Conservation (phyloP, 2,113 vertebrate species). For the Rutilus rutilus region DNA sequence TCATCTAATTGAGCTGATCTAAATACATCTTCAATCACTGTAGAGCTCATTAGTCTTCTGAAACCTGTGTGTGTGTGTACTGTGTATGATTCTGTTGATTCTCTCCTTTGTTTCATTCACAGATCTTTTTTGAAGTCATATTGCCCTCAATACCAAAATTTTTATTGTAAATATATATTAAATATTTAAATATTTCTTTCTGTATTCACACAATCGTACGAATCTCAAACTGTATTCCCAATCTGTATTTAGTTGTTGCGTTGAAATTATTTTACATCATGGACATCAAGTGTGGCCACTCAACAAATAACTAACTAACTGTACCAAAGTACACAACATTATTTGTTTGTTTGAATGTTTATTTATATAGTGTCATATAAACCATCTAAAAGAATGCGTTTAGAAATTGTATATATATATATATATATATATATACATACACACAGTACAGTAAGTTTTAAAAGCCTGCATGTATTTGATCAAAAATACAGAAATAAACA, state of each 20-base stretch:
- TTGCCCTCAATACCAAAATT: background rate
- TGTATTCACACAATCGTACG: background rate
- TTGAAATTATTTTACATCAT: too few species aligned
- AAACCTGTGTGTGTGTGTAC: background rate
- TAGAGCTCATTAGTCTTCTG: conserved; percentile 12
- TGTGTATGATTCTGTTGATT: background rate
- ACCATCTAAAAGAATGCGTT: too few species aligned
- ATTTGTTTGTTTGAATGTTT: too few species aligned
- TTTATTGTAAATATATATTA: background rate
- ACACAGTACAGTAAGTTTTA: too few species aligned
- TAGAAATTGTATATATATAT: too few species aligned
- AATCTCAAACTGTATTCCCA: background rate
- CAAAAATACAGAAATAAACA: too few species aligned
- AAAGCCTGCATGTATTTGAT: too few species aligned
- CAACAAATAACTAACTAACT: too few species aligned
- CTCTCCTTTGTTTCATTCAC: background rate
- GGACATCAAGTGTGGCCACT: too few species aligned
- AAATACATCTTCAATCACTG: conserved; percentile 26
- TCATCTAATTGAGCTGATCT: conserved; percentile 47
- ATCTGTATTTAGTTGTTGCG: background rate
- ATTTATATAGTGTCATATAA: too few species aligned
- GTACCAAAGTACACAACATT: too few species aligned
- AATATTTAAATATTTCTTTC: background rate
- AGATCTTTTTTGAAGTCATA: background rate
- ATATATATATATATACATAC: too few species aligned